Percentiles rank a stretch among this genome's conserved stretches.
Conservation (phyloP, 2,797 vertebrate genomes). For the Aldrovandia affinis region DNA sequence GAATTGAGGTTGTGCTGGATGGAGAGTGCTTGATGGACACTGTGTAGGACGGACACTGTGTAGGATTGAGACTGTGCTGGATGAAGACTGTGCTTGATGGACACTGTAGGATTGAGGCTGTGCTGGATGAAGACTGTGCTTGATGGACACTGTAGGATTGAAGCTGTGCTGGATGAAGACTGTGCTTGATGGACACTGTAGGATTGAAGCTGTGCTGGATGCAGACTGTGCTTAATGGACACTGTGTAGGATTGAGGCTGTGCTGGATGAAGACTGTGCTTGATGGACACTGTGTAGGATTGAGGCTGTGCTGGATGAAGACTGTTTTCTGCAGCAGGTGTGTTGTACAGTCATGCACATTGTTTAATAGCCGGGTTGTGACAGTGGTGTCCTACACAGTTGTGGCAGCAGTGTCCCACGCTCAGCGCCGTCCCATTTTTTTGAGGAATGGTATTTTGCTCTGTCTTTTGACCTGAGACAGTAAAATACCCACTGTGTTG, state of each 20-base stretch:
- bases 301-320: background rate
- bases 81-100: background rate
- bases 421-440: too few species aligned
- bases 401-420: background rate
- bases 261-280: background rate
- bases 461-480: background rate
- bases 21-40: background rate
- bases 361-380: too few species aligned
- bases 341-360: too few species aligned
- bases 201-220: background rate
- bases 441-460: background rate
- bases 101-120: too few species aligned
- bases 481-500: background rate
- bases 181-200: too few species aligned
- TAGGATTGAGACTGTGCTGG: background rate
- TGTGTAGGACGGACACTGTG: background rate
- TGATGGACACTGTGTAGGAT: background rate
- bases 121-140: background rate
- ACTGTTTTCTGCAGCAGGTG: too few species aligned
- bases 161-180: background rate
- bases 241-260: background rate
- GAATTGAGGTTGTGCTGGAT: background rate
- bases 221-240: background rate
- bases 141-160: background rate
- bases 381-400: background rate